Evolutionary conservation across 1,140 invertebrate species (phyloP).

Genomic region (Tyrophagus putrescentiae): DNA sequence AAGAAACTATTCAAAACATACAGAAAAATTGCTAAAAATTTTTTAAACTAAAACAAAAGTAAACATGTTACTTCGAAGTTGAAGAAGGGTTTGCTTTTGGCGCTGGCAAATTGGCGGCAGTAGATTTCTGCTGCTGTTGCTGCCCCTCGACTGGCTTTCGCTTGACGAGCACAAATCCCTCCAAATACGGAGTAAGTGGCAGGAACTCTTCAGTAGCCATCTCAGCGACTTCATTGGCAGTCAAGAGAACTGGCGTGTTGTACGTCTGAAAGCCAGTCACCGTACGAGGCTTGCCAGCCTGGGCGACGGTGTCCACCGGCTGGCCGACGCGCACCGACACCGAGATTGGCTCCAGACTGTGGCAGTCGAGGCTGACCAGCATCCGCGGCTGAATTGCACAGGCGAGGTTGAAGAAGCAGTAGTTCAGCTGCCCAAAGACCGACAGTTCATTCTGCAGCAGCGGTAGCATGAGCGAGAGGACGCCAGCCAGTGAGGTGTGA

Average conservation of each 20-base stretch:
- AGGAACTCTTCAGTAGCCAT: neutral
- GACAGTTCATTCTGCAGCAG: neutral
- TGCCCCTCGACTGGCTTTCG: neutral
- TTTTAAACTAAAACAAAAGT: too few relatives aligned
- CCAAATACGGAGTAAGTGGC: neutral
- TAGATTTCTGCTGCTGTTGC: too few relatives aligned
- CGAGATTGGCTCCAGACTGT: neutral
- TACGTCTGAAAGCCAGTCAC: neutral
- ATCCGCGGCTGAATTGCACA: neutral
- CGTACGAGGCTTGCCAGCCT: neutral
- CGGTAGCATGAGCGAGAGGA: neutral
- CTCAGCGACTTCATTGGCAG: neutral
- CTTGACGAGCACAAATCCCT: neutral
- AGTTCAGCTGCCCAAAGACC: neutral
- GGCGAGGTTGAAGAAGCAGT: neutral
- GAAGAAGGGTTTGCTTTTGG: too few relatives aligned
- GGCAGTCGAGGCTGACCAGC: neutral
- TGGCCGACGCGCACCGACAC: neutral
- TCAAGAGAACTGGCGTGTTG: neutral
- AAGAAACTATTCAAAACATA: too few relatives aligned
- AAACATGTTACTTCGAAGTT: too few relatives aligned
- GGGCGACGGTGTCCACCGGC: neutral
- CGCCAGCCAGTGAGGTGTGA: neutral
- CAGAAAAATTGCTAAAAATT: too few relatives aligned
- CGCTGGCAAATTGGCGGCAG: too few relatives aligned